These are phyloP conservation scores for Eubucco bourcierii DNA, from an alignment of 2,113 vertebrate genomes.

Conservation along the genomic window DNA sequence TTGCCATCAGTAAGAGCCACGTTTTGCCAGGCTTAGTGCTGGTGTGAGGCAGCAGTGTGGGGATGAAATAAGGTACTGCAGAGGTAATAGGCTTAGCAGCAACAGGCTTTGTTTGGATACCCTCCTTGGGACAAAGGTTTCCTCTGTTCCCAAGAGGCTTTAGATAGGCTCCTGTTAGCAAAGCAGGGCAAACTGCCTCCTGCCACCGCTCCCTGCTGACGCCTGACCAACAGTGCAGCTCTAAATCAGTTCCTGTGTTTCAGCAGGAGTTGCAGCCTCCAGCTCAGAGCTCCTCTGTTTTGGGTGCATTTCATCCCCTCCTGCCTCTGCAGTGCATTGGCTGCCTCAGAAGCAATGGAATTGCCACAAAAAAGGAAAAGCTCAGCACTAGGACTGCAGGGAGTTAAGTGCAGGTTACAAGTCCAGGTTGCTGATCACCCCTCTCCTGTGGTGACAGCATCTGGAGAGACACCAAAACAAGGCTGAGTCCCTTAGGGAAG, in stretches of 20 bases:
- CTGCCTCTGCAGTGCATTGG: not conserved
- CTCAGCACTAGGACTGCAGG: not conserved
- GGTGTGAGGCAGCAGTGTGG: not conserved
- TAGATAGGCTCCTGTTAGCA: not conserved
- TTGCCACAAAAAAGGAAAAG: not conserved
- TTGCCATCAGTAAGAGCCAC: not conserved
- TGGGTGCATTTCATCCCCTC: not conserved
- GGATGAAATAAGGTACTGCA: not conserved
- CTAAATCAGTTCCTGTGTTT: not conserved
- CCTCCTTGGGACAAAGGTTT: not conserved
- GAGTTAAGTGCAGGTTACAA: rapidly evolving
- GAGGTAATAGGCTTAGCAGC: not conserved
- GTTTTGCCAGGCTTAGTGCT: not conserved
- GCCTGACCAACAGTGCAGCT: not conserved
- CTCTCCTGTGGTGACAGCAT: rapidly evolving
- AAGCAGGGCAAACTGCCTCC: not conserved
- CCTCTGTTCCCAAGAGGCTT: not conserved
- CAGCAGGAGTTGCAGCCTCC: not conserved
- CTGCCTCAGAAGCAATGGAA: not conserved
- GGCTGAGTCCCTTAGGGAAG: not conserved
- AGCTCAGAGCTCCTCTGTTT: not conserved
- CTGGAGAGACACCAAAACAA: not conserved
- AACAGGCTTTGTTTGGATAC: not conserved
- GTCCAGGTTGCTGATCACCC: not conserved
- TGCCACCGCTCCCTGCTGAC: not conserved